Percentiles rank a stretch among this genome's conserved stretches.
phyloP scores from a whole-genome alignment of 2,797 vertebrate genomes.

The Perodicticus potto region DNA sequence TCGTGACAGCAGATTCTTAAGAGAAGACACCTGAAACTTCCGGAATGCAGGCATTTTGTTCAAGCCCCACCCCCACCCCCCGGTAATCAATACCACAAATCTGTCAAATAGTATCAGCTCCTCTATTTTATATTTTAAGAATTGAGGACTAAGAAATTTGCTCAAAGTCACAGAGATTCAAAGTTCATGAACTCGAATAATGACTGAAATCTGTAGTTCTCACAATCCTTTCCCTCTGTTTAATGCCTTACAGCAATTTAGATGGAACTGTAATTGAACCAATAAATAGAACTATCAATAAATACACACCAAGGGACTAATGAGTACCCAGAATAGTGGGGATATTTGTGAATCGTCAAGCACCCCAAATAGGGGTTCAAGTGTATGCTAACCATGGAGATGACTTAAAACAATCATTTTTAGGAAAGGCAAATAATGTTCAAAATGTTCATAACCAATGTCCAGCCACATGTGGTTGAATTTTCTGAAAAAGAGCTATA shows the following conservation, averaged over 20 bases:
- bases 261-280: neutral
- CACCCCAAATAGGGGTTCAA: neutral
- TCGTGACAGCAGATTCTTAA: neutral
- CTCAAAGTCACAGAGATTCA: neutral
- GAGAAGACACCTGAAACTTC: neutral
- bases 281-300: neutral
- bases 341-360: neutral
- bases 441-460: neutral
- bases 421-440: neutral
- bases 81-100: neutral
- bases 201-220: neutral
- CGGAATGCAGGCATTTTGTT: neutral
- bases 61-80: neutral
- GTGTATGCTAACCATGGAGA: neutral
- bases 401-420: neutral
- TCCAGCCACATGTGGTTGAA: neutral
- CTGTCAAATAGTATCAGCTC: neutral
- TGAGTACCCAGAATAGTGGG: neutral
- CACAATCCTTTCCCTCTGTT: neutral
- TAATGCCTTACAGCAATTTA: neutral
- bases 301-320: neutral
- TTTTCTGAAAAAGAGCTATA: neutral
- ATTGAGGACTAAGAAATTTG: neutral
- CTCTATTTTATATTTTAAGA: neutral
- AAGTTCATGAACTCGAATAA: neutral